These are phyloP conservation scores for Lasioglossum leucozonium DNA, from an alignment of 2,888 invertebrate species.

Conservation along the genomic window DNA sequence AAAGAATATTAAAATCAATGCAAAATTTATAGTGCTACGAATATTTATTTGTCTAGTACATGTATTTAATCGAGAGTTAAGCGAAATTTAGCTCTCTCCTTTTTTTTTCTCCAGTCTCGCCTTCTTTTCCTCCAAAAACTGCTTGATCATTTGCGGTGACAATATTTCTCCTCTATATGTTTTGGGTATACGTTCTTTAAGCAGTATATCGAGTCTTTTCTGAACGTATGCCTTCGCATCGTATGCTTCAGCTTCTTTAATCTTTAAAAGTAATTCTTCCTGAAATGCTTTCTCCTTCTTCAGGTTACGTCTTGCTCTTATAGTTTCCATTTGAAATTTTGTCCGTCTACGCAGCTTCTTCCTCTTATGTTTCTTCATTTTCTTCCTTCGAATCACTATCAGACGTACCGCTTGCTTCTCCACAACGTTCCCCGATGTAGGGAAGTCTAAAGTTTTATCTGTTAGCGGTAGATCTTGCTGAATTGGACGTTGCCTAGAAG, in stretches of 20 bases:
- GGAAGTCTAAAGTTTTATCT: conserved; percentile 86
- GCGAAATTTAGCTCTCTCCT: conserved; percentile 58
- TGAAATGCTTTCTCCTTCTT: conserved; percentile 92
- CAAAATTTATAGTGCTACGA: neutral
- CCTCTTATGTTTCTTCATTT: conserved; percentile 95
- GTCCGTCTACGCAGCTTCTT: conserved; percentile 92
- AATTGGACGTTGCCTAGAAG: conserved; percentile 59
- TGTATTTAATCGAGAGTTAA: conserved; percentile 53
- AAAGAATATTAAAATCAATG: neutral
- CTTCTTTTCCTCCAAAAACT: conserved; percentile 88
- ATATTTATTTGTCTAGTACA: conserved; percentile 24
- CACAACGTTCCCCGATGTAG: conserved; percentile 74
- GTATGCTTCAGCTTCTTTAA: conserved; percentile 91
- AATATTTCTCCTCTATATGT: conserved; percentile 87
- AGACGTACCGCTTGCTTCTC: conserved; percentile 90
- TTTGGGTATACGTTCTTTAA: conserved; percentile 87
- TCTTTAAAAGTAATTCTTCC: conserved; percentile 88
- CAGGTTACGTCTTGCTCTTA: conserved; percentile 88
- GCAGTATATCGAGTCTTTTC: conserved; percentile 87
- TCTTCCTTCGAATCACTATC: conserved; percentile 91
- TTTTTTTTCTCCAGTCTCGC: conserved; percentile 75
- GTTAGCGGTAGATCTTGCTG: conserved; percentile 82
- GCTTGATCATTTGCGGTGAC: conserved; percentile 89
- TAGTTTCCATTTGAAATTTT: conserved; percentile 91
- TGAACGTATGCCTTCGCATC: conserved; percentile 90